A percentile compares a stretch with the other conserved stretches of the same genome.
phyloP scores from a whole-genome alignment of 1,140 invertebrate species.

The Lutraria rhynchaena region DNA sequence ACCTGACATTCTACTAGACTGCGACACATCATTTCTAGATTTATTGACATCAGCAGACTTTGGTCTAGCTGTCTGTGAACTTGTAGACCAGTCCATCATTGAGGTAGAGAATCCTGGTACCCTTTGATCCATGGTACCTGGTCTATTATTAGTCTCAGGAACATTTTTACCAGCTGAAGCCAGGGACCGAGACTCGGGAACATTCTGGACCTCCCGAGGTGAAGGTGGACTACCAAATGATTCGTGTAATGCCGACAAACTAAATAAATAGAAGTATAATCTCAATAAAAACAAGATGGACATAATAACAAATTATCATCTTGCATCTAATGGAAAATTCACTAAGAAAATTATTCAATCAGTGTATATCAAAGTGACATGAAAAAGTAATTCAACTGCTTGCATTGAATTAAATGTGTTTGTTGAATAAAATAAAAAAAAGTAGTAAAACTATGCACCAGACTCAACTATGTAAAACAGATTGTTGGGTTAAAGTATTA shows the following conservation, averaged over 20 bases:
- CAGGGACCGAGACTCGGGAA: conserved; percentile 7
- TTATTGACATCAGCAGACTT: conserved; percentile 18
- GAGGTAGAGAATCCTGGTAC: conserved; percentile 41
- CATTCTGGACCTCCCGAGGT: conserved; percentile 22
- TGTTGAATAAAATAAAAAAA: too few species aligned
- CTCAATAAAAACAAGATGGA: too few species aligned
- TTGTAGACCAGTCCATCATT: conserved; percentile 23
- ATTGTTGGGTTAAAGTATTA: too few species aligned
- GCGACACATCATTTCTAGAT: conserved; percentile 19
- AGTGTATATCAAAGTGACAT: too few species aligned
- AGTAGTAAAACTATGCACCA: too few species aligned
- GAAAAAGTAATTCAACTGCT: too few species aligned
- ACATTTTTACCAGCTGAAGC: neutral
- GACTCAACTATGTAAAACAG: too few species aligned
- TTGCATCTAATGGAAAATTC: too few species aligned
- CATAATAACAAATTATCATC: too few species aligned
- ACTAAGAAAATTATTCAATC: too few species aligned
- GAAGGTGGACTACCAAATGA: conserved; percentile 51
- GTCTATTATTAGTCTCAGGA: neutral
- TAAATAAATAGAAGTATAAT: conserved; percentile 8
- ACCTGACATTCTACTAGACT: conserved; percentile 5
- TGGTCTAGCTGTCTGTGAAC: conserved; percentile 13
- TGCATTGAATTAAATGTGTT: too few species aligned
- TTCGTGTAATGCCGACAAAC: conserved; percentile 47
- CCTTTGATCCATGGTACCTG: conserved; percentile 4